Conservation (phyloP, 2,113 vertebrate species). For the Hemibagrus wyckioides region DNA sequence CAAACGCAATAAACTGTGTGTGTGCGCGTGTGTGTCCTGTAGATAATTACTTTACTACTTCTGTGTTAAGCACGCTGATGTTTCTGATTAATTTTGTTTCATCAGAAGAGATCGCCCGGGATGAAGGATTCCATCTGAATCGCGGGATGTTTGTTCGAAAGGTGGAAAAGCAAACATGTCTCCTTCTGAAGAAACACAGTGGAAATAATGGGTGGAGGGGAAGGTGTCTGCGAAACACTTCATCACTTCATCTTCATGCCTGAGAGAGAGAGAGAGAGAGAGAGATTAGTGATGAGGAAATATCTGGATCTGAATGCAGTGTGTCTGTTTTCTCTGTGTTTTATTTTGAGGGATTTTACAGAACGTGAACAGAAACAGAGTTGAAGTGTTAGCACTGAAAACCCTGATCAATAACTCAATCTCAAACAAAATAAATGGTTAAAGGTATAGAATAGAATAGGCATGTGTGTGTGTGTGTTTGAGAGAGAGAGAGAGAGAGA, state of each 20-base stretch:
- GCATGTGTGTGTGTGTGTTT: no score
- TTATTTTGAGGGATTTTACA: no score
- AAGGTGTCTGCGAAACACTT: background rate
- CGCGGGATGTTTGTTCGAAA: background rate
- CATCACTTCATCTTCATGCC: background rate
- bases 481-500: no score
- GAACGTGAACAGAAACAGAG: no score
- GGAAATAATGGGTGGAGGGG: background rate
- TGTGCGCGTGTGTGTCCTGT: background rate
- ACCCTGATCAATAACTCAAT: no score
- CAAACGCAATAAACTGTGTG: background rate
- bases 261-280: background rate
- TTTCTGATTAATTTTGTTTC: background rate
- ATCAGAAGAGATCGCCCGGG: no score
- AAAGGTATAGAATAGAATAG: no score
- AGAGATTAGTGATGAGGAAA: no score
- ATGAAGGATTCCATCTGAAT: background rate
- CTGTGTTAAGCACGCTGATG: background rate
- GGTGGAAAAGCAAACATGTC: background rate
- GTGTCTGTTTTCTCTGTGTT: no score
- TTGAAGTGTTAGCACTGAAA: no score
- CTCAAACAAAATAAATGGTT: no score
- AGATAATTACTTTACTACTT: background rate
- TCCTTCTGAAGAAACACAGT: background rate
- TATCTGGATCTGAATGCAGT: no score